Conservation (phyloP, 2,797 vertebrate genomes). For the Vireo griseus region DNA sequence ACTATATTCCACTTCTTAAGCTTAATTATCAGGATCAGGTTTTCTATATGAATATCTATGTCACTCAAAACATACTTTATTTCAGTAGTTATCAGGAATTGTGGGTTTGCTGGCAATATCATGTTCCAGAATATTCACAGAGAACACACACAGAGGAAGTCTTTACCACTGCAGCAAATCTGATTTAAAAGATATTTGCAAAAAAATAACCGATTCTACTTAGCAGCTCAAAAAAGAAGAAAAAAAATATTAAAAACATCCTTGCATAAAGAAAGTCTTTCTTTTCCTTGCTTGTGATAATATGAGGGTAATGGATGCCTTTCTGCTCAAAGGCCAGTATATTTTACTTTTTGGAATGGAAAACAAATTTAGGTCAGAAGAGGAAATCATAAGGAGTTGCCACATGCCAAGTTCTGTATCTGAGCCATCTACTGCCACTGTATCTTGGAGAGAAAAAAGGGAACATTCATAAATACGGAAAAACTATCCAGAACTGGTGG, state of each 20-base stretch:
- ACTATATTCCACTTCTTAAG: not conserved
- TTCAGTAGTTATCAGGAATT: not conserved
- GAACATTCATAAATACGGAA: not conserved
- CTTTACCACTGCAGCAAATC: not conserved
- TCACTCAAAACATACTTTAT: not conserved
- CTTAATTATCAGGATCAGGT: not conserved
- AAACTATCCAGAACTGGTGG: not conserved
- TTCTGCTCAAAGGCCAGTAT: not conserved
- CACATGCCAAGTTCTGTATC: not conserved
- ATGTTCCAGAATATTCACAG: not conserved
- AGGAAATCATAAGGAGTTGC: not conserved
- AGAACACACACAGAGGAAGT: not conserved
- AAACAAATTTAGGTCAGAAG: not conserved
- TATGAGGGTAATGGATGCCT: not conserved
- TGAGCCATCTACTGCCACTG: not conserved
- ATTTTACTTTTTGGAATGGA: not conserved
- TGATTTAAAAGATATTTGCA: not conserved
- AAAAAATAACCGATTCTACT: not conserved
- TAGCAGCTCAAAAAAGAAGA: not conserved
- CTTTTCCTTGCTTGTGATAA: not conserved
- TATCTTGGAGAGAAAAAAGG: not conserved
- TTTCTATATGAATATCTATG: not conserved
- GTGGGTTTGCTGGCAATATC: not conserved
- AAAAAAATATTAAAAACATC: not conserved
- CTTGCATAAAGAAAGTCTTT: not conserved